These are phyloP conservation scores for Actenoides lindsayi DNA, from an alignment of 2,113 vertebrate genomes.

Conservation along the genomic window DNA sequence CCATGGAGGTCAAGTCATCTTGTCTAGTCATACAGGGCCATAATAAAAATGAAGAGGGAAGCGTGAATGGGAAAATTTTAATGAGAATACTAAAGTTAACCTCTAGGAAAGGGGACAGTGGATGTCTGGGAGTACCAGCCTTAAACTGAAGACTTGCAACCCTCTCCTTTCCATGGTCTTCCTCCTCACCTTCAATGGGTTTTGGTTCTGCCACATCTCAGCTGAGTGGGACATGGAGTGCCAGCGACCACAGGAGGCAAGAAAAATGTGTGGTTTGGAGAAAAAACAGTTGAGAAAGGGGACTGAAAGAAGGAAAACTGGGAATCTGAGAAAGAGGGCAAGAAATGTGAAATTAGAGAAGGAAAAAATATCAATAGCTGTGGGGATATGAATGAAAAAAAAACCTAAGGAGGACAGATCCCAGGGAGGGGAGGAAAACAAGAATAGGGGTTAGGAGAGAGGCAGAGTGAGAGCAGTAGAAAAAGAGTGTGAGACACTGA, in stretches of 20 bases:
- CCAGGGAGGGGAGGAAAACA: not conserved
- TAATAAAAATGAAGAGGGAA: not conserved
- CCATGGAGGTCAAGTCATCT: not conserved
- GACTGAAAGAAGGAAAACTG: not conserved
- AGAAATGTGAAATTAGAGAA: not conserved
- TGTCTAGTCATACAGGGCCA: not conserved
- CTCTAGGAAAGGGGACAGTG: not conserved
- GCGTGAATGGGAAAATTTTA: not conserved
- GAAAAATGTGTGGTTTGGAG: not conserved
- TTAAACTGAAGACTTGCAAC: accelerated
- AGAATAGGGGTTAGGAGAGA: not conserved
- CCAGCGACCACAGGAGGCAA: not conserved
- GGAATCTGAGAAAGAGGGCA: not conserved
- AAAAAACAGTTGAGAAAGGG: not conserved
- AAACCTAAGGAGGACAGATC: not conserved
- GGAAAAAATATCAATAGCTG: not conserved
- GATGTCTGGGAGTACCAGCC: not conserved
- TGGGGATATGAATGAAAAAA: not conserved
- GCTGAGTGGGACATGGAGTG: not conserved
- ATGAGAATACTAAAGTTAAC: not conserved
- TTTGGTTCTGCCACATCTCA: not conserved
- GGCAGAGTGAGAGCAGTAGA: accelerated
- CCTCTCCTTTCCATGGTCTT: not conserved
- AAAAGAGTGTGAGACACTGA: not conserved
- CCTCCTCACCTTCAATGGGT: not conserved